Evolutionary conservation across 2,888 invertebrate genomes (phyloP), one percentile per base, ranked within the genome.

Genomic region (Hipparchia sbordonii): DNA sequence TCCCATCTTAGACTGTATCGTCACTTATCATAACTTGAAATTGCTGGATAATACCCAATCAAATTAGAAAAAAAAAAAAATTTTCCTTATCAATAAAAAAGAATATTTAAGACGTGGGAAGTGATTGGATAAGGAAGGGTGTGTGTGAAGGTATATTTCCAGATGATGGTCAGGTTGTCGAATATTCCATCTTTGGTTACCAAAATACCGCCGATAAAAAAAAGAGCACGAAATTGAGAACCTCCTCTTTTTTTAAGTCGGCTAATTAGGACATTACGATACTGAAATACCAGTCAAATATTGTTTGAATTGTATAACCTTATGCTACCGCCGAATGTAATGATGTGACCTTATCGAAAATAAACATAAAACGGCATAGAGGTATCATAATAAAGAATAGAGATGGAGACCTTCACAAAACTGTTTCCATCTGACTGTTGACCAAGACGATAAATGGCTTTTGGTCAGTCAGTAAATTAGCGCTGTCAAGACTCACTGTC

Each of bases 341-440:
- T 67, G 54, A 76, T 54, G 56, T 46, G 60, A 63, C 57, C 67
- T 74, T 72, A 70, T 74, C 39, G 33, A 61, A 63, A 70, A 59
- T 56, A 74, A 74, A 68, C 48, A 72, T 65, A 56, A 70, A 52
- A n/a, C 10, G 59, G 3, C 59, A 39, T 7, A 60, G 59, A 39
- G 59, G 39, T 12, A 1, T 9, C 33, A 12, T 9, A 33, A 8
- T 10, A 10, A 8, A 3, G 1, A 39, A 10, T 10, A 60, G 39
- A 39, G 59, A 33, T 60, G 23, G 3, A 13, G 57, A 57, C 13
- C 0, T 13, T 8, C 57, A 8, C 8, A 23, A 23, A 57, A 23
- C 3, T 2, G 8, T 2, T 7, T 1, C 6, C 13, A 8, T 7
- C 23, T 57, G 8, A 57, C 57, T 9, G n/a, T 3, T 13, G n/a